phyloP scores from a whole-genome alignment of 2,113 vertebrate species.

The Cyanoderma ruficeps region DNA sequence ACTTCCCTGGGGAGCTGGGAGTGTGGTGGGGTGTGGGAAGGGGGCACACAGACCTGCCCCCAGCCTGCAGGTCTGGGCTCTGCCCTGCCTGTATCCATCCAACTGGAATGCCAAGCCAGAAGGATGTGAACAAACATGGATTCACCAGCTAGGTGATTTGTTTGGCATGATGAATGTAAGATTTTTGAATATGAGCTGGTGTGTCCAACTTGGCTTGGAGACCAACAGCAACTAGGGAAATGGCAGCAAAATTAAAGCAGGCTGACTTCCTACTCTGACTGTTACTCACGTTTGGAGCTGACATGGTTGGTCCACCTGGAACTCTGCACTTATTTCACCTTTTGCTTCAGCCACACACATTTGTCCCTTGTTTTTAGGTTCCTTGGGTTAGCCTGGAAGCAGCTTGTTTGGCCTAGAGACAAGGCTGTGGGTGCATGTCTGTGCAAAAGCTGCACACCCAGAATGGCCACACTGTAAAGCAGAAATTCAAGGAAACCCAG shows the following conservation, averaged over 20 bases:
- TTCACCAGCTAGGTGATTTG: not conserved
- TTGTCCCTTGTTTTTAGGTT: not conserved
- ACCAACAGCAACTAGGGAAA: not conserved
- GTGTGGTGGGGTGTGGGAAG: fast-evolving
- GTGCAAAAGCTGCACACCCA: not conserved
- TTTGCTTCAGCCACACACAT: not conserved
- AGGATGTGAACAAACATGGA: not conserved
- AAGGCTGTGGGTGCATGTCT: fast-evolving
- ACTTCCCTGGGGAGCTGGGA: not conserved
- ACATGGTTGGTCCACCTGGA: not conserved
- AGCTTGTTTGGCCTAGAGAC: not conserved
- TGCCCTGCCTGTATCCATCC: not conserved
- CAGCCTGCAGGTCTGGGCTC: too few relatives aligned
- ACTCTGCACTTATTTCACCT: not conserved
- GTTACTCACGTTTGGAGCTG: not conserved
- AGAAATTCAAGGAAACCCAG: not conserved
- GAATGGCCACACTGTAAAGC: not conserved
- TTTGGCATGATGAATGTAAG: not conserved
- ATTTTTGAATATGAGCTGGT: not conserved
- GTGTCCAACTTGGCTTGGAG: not conserved
- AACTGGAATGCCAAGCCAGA: not conserved
- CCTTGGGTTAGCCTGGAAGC: not conserved
- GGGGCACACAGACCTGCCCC: not conserved
- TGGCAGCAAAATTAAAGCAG: not conserved
- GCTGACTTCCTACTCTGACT: not conserved